Evolutionary conservation across 2,888 invertebrate species (phyloP).

Genomic region (Clivina fossor): DNA sequence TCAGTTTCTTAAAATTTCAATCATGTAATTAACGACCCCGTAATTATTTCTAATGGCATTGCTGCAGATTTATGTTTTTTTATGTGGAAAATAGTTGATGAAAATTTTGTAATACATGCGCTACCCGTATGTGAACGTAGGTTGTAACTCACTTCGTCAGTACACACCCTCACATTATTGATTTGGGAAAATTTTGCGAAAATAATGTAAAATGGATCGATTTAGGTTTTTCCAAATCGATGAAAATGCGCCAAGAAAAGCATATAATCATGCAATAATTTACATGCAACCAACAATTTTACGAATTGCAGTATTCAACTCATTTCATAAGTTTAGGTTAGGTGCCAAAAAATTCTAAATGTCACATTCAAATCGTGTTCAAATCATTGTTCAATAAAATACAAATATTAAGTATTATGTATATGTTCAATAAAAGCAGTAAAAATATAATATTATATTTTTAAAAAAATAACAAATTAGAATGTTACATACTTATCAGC

Average conservation of each 20-base stretch:
- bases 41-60: not conserved
- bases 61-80: too few relatives aligned
- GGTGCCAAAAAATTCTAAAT: constrained; percentile 10
- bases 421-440: too few relatives aligned
- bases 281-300: not conserved
- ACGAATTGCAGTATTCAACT: not conserved
- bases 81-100: not conserved
- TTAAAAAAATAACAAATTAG: not conserved
- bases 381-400: not conserved
- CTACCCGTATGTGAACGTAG: constrained; percentile 8
- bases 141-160: constrained; percentile 11
- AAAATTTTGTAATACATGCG: constrained; percentile 2
- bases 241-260: constrained; percentile 2
- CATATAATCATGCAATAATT: not conserved
- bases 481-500: not conserved
- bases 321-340: constrained; percentile 11
- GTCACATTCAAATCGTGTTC: constrained; percentile 7
- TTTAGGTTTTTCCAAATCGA: constrained; percentile 16
- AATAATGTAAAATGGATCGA: constrained; percentile 25
- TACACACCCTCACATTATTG: constrained; percentile 30
- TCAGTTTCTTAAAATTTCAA: not conserved
- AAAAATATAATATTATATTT: too few relatives aligned
- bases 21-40: not conserved
- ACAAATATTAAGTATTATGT: too few relatives aligned
- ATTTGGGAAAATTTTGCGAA: constrained; percentile 30